Base-by-base conservation (phyloP, 2,113 vertebrate species). In the Limnothrissa miodon region DNA sequence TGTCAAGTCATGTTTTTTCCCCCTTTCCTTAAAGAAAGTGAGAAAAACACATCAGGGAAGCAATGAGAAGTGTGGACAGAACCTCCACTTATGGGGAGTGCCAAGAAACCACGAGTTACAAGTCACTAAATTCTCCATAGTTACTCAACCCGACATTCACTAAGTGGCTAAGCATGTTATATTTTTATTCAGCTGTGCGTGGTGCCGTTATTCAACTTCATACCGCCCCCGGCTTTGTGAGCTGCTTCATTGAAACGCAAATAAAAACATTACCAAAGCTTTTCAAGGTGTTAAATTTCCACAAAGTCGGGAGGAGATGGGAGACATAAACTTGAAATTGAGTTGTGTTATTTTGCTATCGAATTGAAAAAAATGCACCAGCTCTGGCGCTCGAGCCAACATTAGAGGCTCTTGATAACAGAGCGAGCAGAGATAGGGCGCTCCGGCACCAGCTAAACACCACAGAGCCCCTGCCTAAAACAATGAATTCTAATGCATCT, bases 401-500 rank as follows among this genome's bases (percentile, higher is more conserved):
- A 90, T 89, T 91, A 45, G 85, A 91, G 92, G 93, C 92, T 94
- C 94, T 94, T 93, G 94, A 94, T 93, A 94, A 93, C 88, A 82
- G 17, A 89, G 91, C 92, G 92, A 66, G 86, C 86, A 87, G 90
- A 92, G 93, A 94, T 93, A 93, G 5, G 88, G 82, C 39, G 89
- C 89, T 89, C 90, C 90, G 90, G 88, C 88, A 90, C 88, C 87
- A 90, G 90, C 89, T 89, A 92, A 90, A 90, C 85, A 89, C 87
- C 87, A 83, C 87, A 33, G 88, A 33, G 90, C 90, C 90, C 88
- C 21, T 83, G 83, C 91, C 90, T 91, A 89, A 93, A 94, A 93
- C 92, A 95, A 93, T 90, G 94, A 93, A 93, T 93, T 92, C 91
- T 93, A 95, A 94, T 92, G 93, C 94, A 93, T 94, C 92, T 92